Base-by-base conservation (phyloP, 1,140 invertebrate species). In the Pinna nobilis region DNA sequence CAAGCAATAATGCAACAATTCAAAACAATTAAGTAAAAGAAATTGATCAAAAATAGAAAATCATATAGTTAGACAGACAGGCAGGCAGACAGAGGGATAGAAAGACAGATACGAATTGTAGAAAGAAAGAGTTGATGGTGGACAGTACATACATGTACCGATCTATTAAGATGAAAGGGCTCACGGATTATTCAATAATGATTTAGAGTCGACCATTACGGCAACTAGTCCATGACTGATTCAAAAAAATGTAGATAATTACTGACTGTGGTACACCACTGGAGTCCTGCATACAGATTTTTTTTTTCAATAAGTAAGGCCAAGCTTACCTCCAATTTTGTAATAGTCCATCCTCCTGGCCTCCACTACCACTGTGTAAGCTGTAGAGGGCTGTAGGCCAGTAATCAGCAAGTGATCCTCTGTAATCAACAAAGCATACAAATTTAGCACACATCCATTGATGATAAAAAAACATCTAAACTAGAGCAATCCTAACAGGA, bases 301-400 rank as follows among this genome's bases (percentile, higher is more conserved):
- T 11, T 4, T 20, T 9, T n/a, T 51, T 51, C 20, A 51, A 51
- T 11, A 53, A 11, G 15, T 13, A 53, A n/a, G n/a, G n/a, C n/a
- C n/a, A n/a, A 28, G 37, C 53, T 57, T 30, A 57, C 53, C 53
- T 57, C 37, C 53, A 4, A 57, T 85, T 33, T 75, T 82, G 71
- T 88, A 88, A 60, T 87, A 84, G 67, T 88, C 84, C 71, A 84
- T 85, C 70, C 81, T 86, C 35, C 88, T 78, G 7, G 87, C 87
- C 74, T 90, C 89, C 13, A 90, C 87, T 32, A 88, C 83, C 44
- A 89, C 82, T 18, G 86, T 89, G 75, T 90, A 90, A 5, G 79
- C 65, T 2, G 81, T 86, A 33, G 77, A 75, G 57, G 87, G 84
- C 47, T 81, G 76, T 9, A 90, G 81, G 51, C 78, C 82, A n/a